Percentiles rank a stretch among this genome's conserved stretches.
phyloP scores from a whole-genome alignment of 2,113 vertebrate genomes.

The Myxocyprinus asiaticus region DNA sequence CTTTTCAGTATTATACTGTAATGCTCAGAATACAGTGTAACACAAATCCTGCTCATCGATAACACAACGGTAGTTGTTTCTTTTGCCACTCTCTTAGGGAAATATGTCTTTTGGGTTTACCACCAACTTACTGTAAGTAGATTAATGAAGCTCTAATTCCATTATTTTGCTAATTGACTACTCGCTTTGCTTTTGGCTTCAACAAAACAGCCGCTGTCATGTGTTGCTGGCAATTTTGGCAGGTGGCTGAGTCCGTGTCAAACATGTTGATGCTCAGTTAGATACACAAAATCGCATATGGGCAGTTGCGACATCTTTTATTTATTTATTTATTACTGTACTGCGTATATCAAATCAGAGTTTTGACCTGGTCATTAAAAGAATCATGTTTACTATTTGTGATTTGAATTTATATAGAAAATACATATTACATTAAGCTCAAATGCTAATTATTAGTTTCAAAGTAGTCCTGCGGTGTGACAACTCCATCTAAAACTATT shows the following conservation, averaged over 20 bases:
- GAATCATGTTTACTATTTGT: too few species aligned
- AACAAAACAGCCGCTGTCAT: conserved; percentile 34
- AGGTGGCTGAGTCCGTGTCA: conserved; percentile 14
- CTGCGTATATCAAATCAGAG: too few species aligned
- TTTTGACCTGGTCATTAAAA: too few species aligned
- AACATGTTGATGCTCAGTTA: conserved; percentile 10
- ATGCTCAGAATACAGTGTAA: not conserved
- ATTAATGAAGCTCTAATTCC: conserved; percentile 47
- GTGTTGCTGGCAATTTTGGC: not conserved
- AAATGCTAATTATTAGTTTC: too few species aligned
- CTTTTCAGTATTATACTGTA: conserved; percentile 14
- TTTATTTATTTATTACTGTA: too few species aligned
- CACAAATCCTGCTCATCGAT: conserved; percentile 3
- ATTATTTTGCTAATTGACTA: conserved; percentile 46
- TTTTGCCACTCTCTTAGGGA: conserved; percentile 6
- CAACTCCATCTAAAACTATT: too few species aligned
- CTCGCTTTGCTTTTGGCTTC: conserved; percentile 33
- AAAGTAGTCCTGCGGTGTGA: too few species aligned
- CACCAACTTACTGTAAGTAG: conserved; percentile 35
- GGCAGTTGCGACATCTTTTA: too few species aligned
- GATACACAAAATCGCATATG: too few species aligned
- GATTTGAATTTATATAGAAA: too few species aligned
- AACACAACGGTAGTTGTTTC: conserved; percentile 19
- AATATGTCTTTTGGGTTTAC: conserved; percentile 28
- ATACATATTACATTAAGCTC: too few species aligned